Base-by-base conservation (phyloP, 2,888 invertebrate species). In the Cylindroiulus punctatus region DNA sequence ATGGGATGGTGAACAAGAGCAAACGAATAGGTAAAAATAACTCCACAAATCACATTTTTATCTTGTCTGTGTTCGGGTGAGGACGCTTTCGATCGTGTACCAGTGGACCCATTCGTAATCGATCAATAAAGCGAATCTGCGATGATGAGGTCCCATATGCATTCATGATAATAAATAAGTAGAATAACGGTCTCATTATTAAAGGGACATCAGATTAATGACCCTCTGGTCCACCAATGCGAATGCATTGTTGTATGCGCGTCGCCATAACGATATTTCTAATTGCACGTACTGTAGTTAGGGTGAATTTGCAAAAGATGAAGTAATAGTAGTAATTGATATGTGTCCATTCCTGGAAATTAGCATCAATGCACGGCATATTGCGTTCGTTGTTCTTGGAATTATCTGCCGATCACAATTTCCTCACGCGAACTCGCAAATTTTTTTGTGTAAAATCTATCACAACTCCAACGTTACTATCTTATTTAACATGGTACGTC, bases 131-230 rank as follows among this genome's bases (percentile, higher is more conserved):
- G 26, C 26, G 65, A 65, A 65, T 65, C 65, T 22, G 12, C 65
- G n/a, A 26, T 26, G 65, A 65, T 65, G 65, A 26, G 65, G 65
- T 65, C 65, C 65, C 65, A 65, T 26, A 10, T 65, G 65, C 65
- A 65, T 65, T 65, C 22, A 26, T 65, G 65, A 65, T 65, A 26
- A 65, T 65, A 65, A 22, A 8, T 65, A 22, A 2, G 26, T 26
- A 26, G 65, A 22, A 22, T 65, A 65, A 65, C 65, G 22, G 65
- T 22, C 65, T 10, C 65, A 65, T 65, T 65, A 65, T 65, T n/a
- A 26, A 26, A 65, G 65, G 57, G 26, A 65, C 65, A 65, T 65
- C 65, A 65, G 65, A 65, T 65, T 65, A 65, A 65, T 26, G 65
- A 22, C 65, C 65, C 8, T 65, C 26, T 22, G 22, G 12, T 22